Evolutionary conservation across 2,113 vertebrate species (phyloP).

Genomic region (Echinops telfairi): DNA sequence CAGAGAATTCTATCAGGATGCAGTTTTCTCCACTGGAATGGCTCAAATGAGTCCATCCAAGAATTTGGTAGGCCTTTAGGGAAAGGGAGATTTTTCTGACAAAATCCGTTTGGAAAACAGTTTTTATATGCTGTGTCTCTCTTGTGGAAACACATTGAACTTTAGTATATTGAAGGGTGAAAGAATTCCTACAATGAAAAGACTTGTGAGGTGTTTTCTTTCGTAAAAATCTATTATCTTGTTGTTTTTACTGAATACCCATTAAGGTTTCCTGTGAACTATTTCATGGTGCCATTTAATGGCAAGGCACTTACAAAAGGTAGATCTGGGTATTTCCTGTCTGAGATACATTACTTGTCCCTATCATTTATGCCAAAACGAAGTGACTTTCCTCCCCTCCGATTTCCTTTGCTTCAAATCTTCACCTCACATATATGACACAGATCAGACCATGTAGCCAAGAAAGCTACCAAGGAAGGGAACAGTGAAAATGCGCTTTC

Average conservation of each 20-base stretch:
- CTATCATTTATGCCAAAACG: constrained; percentile 6
- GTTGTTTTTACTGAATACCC: constrained; percentile 45
- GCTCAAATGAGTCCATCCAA: not conserved
- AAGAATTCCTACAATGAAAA: constrained; percentile 64
- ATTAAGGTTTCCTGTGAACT: constrained; percentile 3
- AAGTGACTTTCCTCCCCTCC: constrained; percentile 45
- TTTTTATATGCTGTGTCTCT: constrained; percentile 62
- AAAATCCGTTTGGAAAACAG: constrained; percentile 62
- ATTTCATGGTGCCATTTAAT: not conserved
- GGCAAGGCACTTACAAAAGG: constrained; percentile 10
- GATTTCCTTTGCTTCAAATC: constrained; percentile 54
- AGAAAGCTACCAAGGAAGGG: constrained; percentile 59
- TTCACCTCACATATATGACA: not conserved
- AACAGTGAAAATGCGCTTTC: constrained; percentile 73
- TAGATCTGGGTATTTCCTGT: constrained; percentile 13
- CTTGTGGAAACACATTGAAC: constrained; percentile 7
- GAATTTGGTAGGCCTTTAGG: not conserved
- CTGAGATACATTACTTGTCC: not conserved
- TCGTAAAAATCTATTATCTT: not conserved
- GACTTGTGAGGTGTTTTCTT: not conserved
- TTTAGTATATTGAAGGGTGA: constrained; percentile 73
- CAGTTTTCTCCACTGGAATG: not conserved
- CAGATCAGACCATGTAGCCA: constrained; percentile 41
- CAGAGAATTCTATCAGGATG: not conserved
- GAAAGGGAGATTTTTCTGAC: not conserved